Evolutionary conservation across 1,140 invertebrate species (phyloP).

Genomic region (Heterodera schachtii): DNA sequence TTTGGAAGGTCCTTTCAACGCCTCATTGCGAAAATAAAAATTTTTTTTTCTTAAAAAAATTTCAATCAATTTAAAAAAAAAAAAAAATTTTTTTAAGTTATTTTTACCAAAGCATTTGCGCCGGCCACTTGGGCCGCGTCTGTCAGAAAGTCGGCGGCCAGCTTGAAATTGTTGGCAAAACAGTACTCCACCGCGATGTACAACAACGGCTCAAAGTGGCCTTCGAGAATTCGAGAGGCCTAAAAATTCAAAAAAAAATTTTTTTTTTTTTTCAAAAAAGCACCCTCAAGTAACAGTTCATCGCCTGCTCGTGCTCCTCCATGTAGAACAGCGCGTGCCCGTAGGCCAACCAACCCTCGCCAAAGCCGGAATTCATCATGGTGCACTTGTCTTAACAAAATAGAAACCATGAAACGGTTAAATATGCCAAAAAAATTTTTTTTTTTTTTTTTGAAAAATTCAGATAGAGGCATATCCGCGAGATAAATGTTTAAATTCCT

Average conservation of each 20-base stretch:
- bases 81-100: too few species aligned
- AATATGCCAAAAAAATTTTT: neutral
- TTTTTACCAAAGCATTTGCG: conserved; percentile 46
- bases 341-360: conserved; percentile 58
- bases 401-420: too few species aligned
- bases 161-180: conserved; percentile 54
- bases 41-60: too few species aligned
- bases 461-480: too few species aligned
- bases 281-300: conserved; percentile 57
- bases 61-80: too few species aligned
- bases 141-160: conserved; percentile 49
- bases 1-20: too few species aligned
- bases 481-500: conserved; percentile 1
- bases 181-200: conserved; percentile 59
- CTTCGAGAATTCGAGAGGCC: conserved; percentile 56
- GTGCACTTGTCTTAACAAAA: conserved; percentile 54
- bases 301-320: conserved; percentile 58
- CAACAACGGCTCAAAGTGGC: conserved; percentile 53
- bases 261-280: neutral
- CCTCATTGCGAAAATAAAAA: too few species aligned
- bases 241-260: neutral
- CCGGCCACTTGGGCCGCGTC: conserved; percentile 47
- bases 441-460: neutral
- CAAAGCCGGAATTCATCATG: conserved; percentile 53
- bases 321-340: conserved; percentile 53